A percentile compares a stretch with the other conserved stretches of the same genome.
Conservation (phyloP, 2,797 vertebrate genomes). For the Huso huso region DNA sequence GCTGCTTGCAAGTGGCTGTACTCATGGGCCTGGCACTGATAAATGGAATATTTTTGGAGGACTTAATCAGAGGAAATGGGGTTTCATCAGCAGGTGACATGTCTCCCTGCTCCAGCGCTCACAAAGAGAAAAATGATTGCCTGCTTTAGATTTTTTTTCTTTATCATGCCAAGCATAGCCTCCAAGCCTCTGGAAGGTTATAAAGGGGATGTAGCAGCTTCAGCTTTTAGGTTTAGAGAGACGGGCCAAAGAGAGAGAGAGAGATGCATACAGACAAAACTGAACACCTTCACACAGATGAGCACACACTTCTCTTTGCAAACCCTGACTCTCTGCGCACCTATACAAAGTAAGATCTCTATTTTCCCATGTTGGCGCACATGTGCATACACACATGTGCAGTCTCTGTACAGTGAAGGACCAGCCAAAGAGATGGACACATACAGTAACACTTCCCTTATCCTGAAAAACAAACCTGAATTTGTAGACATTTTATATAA, state of each 20-base stretch:
- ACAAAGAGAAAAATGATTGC: conserved; percentile 81
- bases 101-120: conserved; percentile 73
- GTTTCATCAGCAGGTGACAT: conserved; percentile 86
- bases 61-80: conserved; percentile 96
- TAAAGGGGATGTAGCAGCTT: conserved; percentile 11
- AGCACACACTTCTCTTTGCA: no score
- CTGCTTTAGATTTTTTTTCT: conserved; percentile 32
- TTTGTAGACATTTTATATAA: no score
- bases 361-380: no score
- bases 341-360: no score
- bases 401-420: not conserved
- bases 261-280: not conserved
- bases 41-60: conserved; percentile 93
- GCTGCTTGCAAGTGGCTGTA: conserved; percentile 65
- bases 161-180: conserved; percentile 14
- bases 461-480: no score
- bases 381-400: not conserved
- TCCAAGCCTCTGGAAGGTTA: conserved; percentile 8
- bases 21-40: conserved; percentile 80
- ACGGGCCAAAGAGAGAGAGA: conserved; percentile 10
- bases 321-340: no score
- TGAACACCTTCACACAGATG: no score
- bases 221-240: conserved; percentile 11
- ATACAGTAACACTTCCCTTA: no score
- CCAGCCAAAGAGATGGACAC: conserved; percentile 3